Percentiles rank a stretch among this genome's conserved stretches.
Conservation (phyloP, 1,140 invertebrate genomes). For the Venustaconcha ellipsiformis region DNA sequence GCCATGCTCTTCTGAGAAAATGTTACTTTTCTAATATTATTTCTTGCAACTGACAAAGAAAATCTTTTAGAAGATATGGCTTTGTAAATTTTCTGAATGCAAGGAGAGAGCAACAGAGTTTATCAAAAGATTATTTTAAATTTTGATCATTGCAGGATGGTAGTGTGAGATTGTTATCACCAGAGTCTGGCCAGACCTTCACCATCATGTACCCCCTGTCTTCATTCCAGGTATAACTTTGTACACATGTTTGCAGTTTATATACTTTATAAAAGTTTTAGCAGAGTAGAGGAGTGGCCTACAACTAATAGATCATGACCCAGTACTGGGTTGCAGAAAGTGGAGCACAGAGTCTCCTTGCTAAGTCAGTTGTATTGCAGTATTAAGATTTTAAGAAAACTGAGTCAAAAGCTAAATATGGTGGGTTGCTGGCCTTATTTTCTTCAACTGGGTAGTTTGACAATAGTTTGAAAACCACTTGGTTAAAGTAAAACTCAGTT, state of each 20-base stretch:
- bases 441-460: background rate
- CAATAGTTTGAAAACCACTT: background rate
- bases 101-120: no score
- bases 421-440: background rate
- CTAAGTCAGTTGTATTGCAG: background rate
- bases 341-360: background rate
- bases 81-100: no score
- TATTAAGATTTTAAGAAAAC: background rate
- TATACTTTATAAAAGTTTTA: background rate
- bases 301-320: no score
- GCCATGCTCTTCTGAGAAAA: no score
- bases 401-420: background rate
- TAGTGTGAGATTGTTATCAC: constrained; percentile 45
- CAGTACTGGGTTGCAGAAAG: no score
- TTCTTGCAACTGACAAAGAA: no score
- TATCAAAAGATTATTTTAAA: background rate
- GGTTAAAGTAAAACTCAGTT: no score
- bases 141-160: constrained; percentile 42
- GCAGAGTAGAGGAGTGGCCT: background rate
- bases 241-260: background rate
- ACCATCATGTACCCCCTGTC: constrained; percentile 49
- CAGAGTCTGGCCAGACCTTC: constrained; percentile 37
- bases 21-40: no score
- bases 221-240: constrained; percentile 38
- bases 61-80: no score